A percentile compares a stretch with the other conserved stretches of the same genome.
phyloP scores from a whole-genome alignment of 1,140 invertebrate genomes.

The Diuraphis noxia region DNA sequence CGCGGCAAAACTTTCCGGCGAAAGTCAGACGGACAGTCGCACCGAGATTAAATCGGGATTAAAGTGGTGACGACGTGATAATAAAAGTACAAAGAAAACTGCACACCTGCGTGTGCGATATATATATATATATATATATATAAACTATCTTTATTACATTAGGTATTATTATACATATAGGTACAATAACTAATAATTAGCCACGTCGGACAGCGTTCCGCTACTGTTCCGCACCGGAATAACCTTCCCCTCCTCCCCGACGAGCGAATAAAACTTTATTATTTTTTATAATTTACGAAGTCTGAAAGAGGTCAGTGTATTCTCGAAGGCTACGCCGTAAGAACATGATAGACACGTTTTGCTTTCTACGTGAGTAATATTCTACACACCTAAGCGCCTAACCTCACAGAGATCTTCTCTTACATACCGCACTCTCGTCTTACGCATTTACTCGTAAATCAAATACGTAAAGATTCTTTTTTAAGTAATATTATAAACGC shows the following conservation, averaged over 20 bases:
- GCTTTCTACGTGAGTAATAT: neutral
- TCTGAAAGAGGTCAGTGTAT: neutral
- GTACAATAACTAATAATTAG: no score
- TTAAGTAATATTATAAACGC: neutral
- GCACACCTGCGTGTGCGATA: neutral
- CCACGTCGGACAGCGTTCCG: neutral
- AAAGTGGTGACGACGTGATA: conserved; percentile 42
- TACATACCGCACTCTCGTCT: neutral
- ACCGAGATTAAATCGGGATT: conserved; percentile 36
- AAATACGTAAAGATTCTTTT: neutral
- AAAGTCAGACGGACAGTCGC: conserved; percentile 45
- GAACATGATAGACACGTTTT: neutral
- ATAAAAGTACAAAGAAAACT: conserved; percentile 29
- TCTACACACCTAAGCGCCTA: neutral
- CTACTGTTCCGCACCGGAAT: neutral
- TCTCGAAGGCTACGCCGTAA: neutral
- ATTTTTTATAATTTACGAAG: no score
- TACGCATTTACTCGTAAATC: neutral
- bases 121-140: neutral
- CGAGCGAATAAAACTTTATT: no score
- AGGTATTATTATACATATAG: neutral
- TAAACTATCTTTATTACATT: neutral
- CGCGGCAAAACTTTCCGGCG: conserved; percentile 30
- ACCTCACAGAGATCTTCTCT: neutral
- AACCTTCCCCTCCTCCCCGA: no score